Percentiles rank a stretch among this genome's conserved stretches.
Evolutionary conservation across 64 coral and sea anemone genomes (phyloP).

Genomic region (Montipora cactus): DNA sequence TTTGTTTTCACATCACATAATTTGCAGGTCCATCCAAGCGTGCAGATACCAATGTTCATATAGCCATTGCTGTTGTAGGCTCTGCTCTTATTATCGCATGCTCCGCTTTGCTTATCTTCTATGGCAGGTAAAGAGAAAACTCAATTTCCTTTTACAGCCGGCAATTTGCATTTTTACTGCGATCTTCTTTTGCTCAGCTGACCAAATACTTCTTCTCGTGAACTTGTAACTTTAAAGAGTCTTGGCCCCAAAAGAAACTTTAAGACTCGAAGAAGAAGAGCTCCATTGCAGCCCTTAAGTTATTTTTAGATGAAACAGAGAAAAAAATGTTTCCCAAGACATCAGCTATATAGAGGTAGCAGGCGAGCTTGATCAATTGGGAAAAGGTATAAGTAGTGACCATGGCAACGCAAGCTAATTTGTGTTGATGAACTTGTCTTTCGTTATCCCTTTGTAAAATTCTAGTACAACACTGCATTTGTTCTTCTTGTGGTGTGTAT

Average conservation of each 20-base stretch:
- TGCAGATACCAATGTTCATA: background rate
- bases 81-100: conserved; percentile 11
- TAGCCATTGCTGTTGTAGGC: background rate
- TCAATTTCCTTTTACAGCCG: background rate
- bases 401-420: no score
- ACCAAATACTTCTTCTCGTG: background rate
- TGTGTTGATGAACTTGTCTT: no score
- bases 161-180: background rate
- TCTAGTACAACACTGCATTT: background rate
- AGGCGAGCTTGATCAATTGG: no score
- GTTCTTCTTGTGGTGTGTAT: background rate
- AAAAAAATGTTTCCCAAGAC: no score
- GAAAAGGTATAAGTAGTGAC: no score
- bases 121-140: background rate
- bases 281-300: no score
- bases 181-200: background rate
- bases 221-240: background rate
- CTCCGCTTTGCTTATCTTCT: conserved; percentile 1
- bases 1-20: background rate
- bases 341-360: no score
- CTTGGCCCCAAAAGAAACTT: background rate
- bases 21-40: conserved; percentile 5
- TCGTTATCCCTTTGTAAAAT: background rate
- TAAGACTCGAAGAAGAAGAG: no score
- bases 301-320: no score